A percentile compares a stretch with the other conserved stretches of the same genome.
Conservation (phyloP, 1,140 invertebrate genomes). For the Atopsyche davidsoni region DNA sequence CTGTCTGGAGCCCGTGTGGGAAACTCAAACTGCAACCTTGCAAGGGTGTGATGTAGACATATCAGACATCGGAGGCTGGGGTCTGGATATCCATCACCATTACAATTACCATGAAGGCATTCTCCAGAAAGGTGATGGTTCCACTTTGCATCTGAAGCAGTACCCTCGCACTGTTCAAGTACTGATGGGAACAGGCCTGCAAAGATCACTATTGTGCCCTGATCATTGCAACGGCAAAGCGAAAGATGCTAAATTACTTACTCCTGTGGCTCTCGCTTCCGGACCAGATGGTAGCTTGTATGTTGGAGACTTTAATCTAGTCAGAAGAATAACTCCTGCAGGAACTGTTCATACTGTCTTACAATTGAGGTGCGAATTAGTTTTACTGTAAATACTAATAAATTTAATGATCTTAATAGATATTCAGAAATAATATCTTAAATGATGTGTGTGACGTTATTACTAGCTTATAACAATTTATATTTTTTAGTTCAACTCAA, state of each 20-base stretch:
- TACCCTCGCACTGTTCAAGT: constrained; percentile 85
- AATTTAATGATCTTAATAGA: not conserved
- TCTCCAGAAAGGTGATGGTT: constrained; percentile 93
- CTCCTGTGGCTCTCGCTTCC: constrained; percentile 87
- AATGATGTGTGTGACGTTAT: constrained; percentile 25
- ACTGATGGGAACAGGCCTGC: constrained; percentile 90
- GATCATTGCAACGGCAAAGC: constrained; percentile 80
- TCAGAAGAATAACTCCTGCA: constrained; percentile 86
- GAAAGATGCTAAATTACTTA: constrained; percentile 78
- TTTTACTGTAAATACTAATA: no score
- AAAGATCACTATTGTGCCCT: constrained; percentile 67
- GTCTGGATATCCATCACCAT: constrained; percentile 94
- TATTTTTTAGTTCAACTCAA: constrained; percentile 71
- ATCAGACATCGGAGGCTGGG: constrained; percentile 95
- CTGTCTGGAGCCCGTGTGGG: constrained; percentile 86
- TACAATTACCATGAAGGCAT: constrained; percentile 98
- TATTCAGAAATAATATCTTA: constrained; percentile 5
- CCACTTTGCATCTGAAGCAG: constrained; percentile 86
- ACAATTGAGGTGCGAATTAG: constrained; percentile 69
- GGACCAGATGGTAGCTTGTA: constrained; percentile 95
- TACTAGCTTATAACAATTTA: no score
- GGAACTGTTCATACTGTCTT: constrained; percentile 88
- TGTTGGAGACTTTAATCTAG: constrained; percentile 94
- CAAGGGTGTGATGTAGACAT: constrained; percentile 97
- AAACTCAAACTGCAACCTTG: constrained; percentile 84